phyloP scores from a whole-genome alignment of 2,113 vertebrate genomes.

The Notarius quadriscutis region DNA sequence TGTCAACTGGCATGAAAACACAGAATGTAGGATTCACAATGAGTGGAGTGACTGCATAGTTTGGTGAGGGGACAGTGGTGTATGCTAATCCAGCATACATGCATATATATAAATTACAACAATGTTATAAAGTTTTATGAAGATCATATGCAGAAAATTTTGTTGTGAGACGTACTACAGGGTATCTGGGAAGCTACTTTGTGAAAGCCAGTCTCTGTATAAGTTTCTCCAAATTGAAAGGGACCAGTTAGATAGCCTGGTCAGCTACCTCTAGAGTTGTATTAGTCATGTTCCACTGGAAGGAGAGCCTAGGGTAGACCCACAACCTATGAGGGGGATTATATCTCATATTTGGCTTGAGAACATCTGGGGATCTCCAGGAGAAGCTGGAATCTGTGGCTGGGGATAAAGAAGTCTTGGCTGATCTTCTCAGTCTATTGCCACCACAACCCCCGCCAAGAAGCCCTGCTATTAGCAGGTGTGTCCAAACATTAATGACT shows the following conservation, averaged over 20 bases:
- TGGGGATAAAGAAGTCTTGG: neutral
- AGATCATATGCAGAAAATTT: neutral
- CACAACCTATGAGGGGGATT: neutral
- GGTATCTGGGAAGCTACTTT: neutral
- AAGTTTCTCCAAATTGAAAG: neutral
- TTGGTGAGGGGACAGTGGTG: neutral
- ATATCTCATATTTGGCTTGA: neutral
- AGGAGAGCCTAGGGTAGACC: neutral
- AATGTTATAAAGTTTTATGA: neutral
- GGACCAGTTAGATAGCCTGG: neutral
- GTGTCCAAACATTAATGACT: neutral
- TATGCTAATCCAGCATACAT: neutral
- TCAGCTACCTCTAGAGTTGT: neutral
- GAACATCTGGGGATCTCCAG: neutral
- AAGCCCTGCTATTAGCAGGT: neutral
- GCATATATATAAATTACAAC: too few species aligned
- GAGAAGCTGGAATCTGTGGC: neutral
- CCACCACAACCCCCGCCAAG: too few species aligned
- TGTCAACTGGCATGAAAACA: too few species aligned
- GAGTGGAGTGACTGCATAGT: too few species aligned
- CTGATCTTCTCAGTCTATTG: neutral
- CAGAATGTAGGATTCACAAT: too few species aligned
- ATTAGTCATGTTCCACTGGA: neutral
- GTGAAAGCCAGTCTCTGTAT: neutral
- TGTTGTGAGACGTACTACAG: neutral